Conservation (phyloP, 2,797 vertebrate species). For the Cossypha heuglini region DNA sequence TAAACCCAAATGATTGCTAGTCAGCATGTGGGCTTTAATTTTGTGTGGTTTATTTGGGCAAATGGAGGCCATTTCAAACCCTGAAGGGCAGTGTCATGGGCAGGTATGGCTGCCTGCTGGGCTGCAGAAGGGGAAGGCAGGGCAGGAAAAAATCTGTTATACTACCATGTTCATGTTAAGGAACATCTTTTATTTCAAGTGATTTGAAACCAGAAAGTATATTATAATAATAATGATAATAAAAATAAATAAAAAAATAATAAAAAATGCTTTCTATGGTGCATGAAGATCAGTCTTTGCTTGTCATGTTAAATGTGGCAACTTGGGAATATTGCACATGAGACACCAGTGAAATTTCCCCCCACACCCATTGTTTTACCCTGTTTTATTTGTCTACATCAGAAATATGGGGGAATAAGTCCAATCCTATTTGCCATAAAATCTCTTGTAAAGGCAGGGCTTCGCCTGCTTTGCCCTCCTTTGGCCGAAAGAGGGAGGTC, state of each 20-base stretch:
- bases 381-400: neutral
- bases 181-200: neutral
- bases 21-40: fast-evolving
- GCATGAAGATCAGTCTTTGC: neutral
- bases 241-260: too few relatives aligned
- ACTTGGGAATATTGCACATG: fast-evolving
- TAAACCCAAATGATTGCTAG: too few relatives aligned
- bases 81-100: neutral
- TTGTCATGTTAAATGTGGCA: fast-evolving
- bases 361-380: fast-evolving
- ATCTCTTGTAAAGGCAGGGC: neutral
- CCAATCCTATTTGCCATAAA: fast-evolving
- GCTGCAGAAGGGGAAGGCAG: neutral
- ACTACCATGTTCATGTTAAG: fast-evolving
- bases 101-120: neutral
- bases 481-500: neutral
- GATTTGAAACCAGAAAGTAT: neutral
- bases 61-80: fast-evolving
- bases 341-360: fast-evolving
- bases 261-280: neutral
- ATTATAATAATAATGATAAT: too few relatives aligned
- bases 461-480: neutral
- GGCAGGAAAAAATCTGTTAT: neutral
- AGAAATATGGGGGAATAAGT: fast-evolving
- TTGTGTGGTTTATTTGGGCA: fast-evolving